Percentiles rank a stretch among this genome's conserved stretches.
These are phyloP conservation scores for Menidia beryllina DNA, from an alignment of 2,113 vertebrate species.

Conservation along the genomic window DNA sequence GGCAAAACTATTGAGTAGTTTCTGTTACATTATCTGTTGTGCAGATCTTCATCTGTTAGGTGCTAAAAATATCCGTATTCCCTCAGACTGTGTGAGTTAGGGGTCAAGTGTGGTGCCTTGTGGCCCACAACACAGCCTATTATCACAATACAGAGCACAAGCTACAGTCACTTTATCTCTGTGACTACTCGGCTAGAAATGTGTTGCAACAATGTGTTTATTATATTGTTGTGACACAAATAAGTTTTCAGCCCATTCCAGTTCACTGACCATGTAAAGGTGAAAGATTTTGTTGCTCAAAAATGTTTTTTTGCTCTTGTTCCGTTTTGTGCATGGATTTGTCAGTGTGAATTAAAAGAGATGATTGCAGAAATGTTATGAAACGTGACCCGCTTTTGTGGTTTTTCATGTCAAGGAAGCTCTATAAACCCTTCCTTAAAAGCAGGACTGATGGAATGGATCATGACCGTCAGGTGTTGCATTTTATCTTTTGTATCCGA, in stretches of 20 bases:
- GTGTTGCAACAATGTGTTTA: conserved; percentile 18
- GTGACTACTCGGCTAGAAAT: conserved; percentile 56
- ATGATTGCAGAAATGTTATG: not conserved
- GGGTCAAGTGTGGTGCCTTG: conserved; percentile 68
- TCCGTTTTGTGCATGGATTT: not conserved
- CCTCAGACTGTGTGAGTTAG: conserved; percentile 47
- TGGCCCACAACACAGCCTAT: conserved; percentile 57
- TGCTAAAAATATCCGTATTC: conserved; percentile 64
- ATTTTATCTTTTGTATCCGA: conserved; percentile 1
- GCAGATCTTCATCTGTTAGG: conserved; percentile 40
- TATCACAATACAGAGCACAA: conserved; percentile 68
- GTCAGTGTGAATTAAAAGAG: not conserved
- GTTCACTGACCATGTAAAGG: not conserved
- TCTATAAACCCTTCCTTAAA: not conserved
- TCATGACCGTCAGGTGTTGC: not conserved
- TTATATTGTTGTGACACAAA: too few species aligned
- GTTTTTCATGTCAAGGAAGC: not conserved
- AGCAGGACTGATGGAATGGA: not conserved
- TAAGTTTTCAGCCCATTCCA: conserved; percentile 14
- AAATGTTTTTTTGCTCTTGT: not conserved
- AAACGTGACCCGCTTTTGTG: not conserved
- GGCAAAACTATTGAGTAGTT: conserved; percentile 55
- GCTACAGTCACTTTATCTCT: conserved; percentile 49
- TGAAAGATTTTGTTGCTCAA: not conserved
- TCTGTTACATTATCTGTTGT: conserved; percentile 62